phyloP scores from a whole-genome alignment of 2,888 invertebrate species.

The Camptogramma bilineatum region DNA sequence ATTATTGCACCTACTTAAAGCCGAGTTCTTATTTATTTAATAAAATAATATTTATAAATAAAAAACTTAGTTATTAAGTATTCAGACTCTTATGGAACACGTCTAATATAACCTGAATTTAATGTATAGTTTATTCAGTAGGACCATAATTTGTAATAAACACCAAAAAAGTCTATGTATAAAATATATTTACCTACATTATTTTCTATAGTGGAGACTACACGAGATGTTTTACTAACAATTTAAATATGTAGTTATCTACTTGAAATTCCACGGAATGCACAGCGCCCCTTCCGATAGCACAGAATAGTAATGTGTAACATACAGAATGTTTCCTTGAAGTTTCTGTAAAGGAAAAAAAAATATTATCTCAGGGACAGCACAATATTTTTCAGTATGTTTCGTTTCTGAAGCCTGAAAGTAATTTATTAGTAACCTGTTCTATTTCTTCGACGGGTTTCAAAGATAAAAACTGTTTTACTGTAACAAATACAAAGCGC shows the following conservation, averaged over 20 bases:
- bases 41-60: too few relatives aligned
- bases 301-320: constrained; percentile 96
- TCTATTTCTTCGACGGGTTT: too few relatives aligned
- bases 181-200: constrained; percentile 18
- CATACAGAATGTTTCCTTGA: constrained; percentile 89
- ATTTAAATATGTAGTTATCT: constrained; percentile 49
- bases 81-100: too few relatives aligned
- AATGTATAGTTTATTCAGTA: too few relatives aligned
- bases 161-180: background rate
- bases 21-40: background rate
- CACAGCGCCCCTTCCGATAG: constrained; percentile 95
- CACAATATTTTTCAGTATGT: too few relatives aligned
- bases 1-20: background rate
- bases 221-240: constrained; percentile 7
- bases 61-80: too few relatives aligned
- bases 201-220: constrained; percentile 28
- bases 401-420: too few relatives aligned
- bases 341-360: constrained; percentile 77
- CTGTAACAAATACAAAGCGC: too few relatives aligned
- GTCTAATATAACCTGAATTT: too few relatives aligned
- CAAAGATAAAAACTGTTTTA: too few relatives aligned
- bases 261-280: constrained; percentile 96
- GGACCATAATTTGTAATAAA: too few relatives aligned
- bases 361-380: background rate
- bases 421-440: too few relatives aligned